Conservation (phyloP, 2,113 vertebrate species). For the Hydrolagus affinis region DNA sequence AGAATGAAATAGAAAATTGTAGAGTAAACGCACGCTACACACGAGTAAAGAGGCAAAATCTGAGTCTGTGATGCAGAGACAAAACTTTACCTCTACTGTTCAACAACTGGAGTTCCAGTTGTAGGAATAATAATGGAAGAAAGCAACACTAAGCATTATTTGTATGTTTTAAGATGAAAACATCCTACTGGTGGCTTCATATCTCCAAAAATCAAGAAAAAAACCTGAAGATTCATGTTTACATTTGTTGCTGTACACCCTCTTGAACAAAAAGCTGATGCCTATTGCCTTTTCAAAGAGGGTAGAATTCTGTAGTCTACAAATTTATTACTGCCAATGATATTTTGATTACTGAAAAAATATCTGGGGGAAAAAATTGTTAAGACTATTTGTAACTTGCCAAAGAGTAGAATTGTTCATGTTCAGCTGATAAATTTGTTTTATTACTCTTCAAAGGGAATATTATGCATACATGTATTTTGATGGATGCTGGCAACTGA, state of each 20-base stretch:
- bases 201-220: too few relatives aligned
- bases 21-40: background rate
- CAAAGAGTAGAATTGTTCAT: background rate
- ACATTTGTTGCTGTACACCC: background rate
- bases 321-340: conserved; percentile 14
- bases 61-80: background rate
- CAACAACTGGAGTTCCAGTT: background rate
- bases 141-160: background rate
- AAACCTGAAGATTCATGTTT: conserved; percentile 2
- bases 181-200: background rate
- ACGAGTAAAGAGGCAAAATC: background rate
- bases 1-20: background rate
- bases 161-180: background rate
- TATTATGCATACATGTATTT: conserved; percentile 1
- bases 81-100: background rate
- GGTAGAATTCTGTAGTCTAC: background rate
- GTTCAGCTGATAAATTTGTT: background rate
- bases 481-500: conserved; percentile 20
- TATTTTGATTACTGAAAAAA: conserved; percentile 9
- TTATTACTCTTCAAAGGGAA: background rate
- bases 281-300: background rate
- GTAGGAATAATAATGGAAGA: background rate
- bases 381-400: conserved; percentile 1
- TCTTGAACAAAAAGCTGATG: background rate
- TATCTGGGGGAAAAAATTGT: background rate